Evolutionary conservation across 2,888 invertebrate species (phyloP), one percentile per base, ranked within the genome.

Genomic region (Sminthurinus aureus): DNA sequence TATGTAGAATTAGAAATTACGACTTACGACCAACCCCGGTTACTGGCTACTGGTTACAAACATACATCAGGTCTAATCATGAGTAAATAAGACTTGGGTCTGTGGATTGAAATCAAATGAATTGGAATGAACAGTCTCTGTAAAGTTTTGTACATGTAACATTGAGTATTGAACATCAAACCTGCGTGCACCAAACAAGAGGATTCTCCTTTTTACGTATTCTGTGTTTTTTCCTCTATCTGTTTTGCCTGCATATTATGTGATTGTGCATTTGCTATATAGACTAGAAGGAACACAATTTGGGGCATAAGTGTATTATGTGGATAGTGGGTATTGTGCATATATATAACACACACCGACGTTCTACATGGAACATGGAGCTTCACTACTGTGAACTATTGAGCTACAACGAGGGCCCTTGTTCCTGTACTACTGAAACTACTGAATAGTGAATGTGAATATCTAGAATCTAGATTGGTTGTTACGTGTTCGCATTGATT

Each of bases 61-160:
- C 51, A 51, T 8, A 69, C 26, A 26, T 38, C 13, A 71, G 71
- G n/a, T 76, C 76, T 79, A 69, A 71, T 80, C 69, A 80, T 80
- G 80, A 80, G 80, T 80, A 80, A 80, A 80, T 80, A 80, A 80
- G 52, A 79, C 50, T 79, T 69, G 79, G 22, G 50, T 79, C 66
- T 79, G 38, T 38, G 79, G 24, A 80, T 71, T 80, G 80, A 80
- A 80, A 80, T 80, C 80, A 80, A 80, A 80, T 80, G 71, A 80
- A 73, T 71, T 80, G 71, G 80, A 80, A 80, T 71, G 24, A 24
- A 38, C 50, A 20, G 20, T 79, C 69, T 76, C 18, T 51, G 22
- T 24, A 4, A 71, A 22, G 6, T 20, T 18, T 4, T 20, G 11
- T 66, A 4, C 20, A 15, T 66, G 66, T 66, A n/a, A 15, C 64